Evolutionary conservation across 1,140 invertebrate genomes (phyloP).

Genomic region (Drosophila ficusphila): DNA sequence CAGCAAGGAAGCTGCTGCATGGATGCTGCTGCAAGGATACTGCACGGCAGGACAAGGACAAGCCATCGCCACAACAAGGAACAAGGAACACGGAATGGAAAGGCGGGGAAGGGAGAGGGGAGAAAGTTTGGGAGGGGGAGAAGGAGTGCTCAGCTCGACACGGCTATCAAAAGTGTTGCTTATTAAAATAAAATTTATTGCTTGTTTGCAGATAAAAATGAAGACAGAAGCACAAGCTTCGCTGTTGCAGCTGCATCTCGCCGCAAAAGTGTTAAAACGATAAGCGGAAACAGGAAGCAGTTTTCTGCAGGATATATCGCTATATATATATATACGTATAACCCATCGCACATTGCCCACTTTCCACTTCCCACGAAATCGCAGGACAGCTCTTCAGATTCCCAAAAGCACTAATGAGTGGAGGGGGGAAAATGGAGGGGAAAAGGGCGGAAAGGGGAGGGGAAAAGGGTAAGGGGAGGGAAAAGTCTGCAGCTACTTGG

Average conservation of each 20-base stretch:
- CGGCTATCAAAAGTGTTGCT: constrained; percentile 77
- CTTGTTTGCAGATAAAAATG: constrained; percentile 80
- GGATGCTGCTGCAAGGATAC: constrained; percentile 21
- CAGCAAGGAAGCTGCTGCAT: constrained; percentile 15
- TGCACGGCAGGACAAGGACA: constrained; percentile 9
- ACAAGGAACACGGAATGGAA: constrained; percentile 7
- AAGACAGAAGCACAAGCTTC: constrained; percentile 49
- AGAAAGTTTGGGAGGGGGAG: constrained; percentile 7
- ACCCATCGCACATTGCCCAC: background rate
- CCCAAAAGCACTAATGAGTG: constrained; percentile 8
- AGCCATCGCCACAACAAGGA: constrained; percentile 14
- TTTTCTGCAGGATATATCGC: background rate
- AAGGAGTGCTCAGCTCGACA: constrained; percentile 2
- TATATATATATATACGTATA: background rate
- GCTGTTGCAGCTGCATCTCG: constrained; percentile 22
- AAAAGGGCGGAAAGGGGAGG: too few species aligned
- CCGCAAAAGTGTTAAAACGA: constrained; percentile 73
- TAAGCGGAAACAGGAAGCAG: constrained; percentile 58
- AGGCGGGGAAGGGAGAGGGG: background rate
- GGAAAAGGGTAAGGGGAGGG: background rate
- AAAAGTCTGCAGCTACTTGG: constrained; percentile 22
- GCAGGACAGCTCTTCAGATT: background rate
- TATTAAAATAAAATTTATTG: constrained; percentile 82
- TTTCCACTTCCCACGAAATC: background rate
- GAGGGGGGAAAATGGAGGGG: background rate